Base-by-base conservation (phyloP, 2,888 invertebrate species). In the Limnephilus rhombicus region DNA sequence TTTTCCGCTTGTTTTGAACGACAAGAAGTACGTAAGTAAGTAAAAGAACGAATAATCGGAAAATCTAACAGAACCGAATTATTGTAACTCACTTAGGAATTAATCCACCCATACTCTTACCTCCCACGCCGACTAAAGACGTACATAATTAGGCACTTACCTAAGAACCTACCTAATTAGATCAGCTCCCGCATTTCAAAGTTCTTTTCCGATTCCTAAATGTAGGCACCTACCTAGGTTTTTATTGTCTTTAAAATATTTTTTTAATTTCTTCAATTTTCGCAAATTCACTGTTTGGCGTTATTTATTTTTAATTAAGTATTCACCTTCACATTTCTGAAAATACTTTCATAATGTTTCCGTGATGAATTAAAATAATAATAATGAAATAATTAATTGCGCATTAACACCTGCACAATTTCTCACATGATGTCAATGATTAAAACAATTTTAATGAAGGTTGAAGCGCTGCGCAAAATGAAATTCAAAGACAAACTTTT, bases 61-160 rank as follows among this genome's bases (percentile, higher is more conserved):
- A 45, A 45, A 45, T 18, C 24, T n/a, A 24, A 68, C 24, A 68
- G 7, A 68, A n/a, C 9, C 9, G 86, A 29, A 49, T 86, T 41
- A 49, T 49, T 86, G 86, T n/a, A 86, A n/a, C 86, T 86, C 86
- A 49, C 29, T 85, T 37, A 24, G 41, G 18, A 53, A 15, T 68
- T 37, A 41, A 49, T 13, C 86, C 49, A 45, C 29, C 41, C 9
- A 18, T 5, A 31, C 12, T n/a, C 3, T 49, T 15, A 49, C 11
- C 34, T 37, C 83, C 37, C 83, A 83, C 83, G 18, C 37, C 68
- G 24, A 9, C 24, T 24, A 0, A 68, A n/a, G n/a, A 2, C 24
- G 24, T n/a, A 68, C 7, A 2, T 68, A 24, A 68, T 68, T 68
- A 68, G 24, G 68, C 18, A 24, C 68, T 24, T 68, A 68, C 68